Base-by-base conservation (phyloP, 1,140 invertebrate genomes). In the Drosophila parabipectinata region DNA sequence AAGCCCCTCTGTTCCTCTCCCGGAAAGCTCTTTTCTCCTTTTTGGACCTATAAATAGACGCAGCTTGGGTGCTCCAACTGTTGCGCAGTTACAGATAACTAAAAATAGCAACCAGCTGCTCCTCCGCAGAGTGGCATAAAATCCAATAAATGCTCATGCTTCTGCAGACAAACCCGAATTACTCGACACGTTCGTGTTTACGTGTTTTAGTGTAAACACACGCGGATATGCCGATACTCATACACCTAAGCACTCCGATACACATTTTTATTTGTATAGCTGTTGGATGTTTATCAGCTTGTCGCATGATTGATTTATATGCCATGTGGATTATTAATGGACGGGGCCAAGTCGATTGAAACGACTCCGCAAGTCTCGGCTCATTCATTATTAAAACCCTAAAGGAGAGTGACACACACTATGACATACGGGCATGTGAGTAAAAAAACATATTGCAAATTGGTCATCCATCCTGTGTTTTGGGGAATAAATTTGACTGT, bases 261-360 rank as follows among this genome's bases (percentile, higher is more conserved):
- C 15, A 55, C 56, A 68, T 79, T 52, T 78, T 60, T 60, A 68
- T 79, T 59, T 78, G 68, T 58, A 12, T 56, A 52, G 59, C 59
- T 79, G 58, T 60, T 63, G 63, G 64, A 87, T 87, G 69, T 81
- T 82, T 88, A 87, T 88, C 78, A 72, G 82, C 78, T 82, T 88
- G 82, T 87, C 83, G 64, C 71, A 78, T 87, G 82, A 87, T 87
- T 87, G 82, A 87, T 87, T 87, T 87, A 87, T 87, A 55, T 77
- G 73, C 47, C 66, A 21, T 30, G 34, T 79, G 60, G 61, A 83
- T 84, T 83, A 84, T 84, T 83, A 79, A 83, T 76, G 80, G 61
- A 67, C 74, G 60, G 60, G 63, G 61, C 71, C 81, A 87, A 87
- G 82, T 78, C 81, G 82, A 78, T 87, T 87, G 77, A 66, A 74